Conservation (phyloP, 2,113 vertebrate genomes). For the Cyanocitta stelleri region DNA sequence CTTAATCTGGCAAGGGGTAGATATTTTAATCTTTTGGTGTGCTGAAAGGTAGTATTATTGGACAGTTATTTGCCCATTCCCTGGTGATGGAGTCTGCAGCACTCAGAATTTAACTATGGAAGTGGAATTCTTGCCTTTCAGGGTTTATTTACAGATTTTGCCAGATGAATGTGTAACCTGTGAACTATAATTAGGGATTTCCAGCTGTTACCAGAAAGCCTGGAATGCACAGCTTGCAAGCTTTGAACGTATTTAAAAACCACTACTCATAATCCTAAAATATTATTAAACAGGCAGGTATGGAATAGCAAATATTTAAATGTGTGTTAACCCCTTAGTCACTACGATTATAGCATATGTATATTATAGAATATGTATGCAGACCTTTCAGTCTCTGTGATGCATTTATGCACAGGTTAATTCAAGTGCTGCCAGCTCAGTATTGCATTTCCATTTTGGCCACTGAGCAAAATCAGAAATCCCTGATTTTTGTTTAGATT, state of each 20-base stretch:
- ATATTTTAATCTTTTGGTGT: not conserved
- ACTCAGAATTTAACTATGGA: conserved; percentile 54
- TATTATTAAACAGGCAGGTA: conserved; percentile 54
- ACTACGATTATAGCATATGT: not conserved
- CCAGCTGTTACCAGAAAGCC: conserved; percentile 70
- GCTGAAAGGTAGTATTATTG: conserved; percentile 25
- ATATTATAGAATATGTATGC: not conserved
- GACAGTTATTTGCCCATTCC: not conserved
- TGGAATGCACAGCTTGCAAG: conserved; percentile 56
- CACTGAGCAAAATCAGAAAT: not conserved
- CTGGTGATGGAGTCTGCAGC: not conserved
- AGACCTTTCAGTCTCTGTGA: not conserved
- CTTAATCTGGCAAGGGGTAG: conserved; percentile 12
- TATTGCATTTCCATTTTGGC: not conserved
- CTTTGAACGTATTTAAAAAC: conserved; percentile 49
- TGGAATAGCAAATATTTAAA: not conserved
- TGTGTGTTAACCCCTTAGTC: not conserved
- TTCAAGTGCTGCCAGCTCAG: not conserved
- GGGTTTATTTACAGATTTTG: conserved; percentile 71
- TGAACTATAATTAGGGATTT: conserved; percentile 73
- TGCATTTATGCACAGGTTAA: not conserved
- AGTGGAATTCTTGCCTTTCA: conserved; percentile 64
- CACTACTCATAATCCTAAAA: conserved; percentile 61
- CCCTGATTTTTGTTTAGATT: not conserved
- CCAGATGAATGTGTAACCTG: conserved; percentile 64